phyloP scores from a whole-genome alignment of 2,888 invertebrate genomes.

The Cheilosia grossa region DNA sequence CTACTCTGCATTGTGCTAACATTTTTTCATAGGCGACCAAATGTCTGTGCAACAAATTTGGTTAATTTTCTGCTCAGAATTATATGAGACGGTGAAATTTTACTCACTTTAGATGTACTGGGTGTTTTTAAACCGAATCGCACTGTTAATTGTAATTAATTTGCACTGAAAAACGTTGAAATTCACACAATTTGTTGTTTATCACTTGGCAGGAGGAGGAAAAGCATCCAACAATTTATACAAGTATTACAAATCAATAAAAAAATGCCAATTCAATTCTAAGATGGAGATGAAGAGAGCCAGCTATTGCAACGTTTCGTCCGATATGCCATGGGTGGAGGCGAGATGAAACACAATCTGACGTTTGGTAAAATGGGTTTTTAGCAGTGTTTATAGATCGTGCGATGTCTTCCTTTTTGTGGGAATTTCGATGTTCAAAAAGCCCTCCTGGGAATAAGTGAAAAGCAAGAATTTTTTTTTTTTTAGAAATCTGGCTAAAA shows the following conservation, averaged over 20 bases:
- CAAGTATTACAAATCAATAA: slow-evolving; percentile 72
- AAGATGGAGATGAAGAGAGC: slow-evolving; percentile 67
- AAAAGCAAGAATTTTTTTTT: too few species aligned
- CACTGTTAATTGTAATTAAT: slow-evolving; percentile 46
- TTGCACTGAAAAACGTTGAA: slow-evolving; percentile 62
- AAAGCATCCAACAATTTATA: slow-evolving; percentile 71
- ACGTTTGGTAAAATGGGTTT: slow-evolving; percentile 45
- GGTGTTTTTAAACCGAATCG: slow-evolving; percentile 41
- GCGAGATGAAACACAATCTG: slow-evolving; percentile 45
- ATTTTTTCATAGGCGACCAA: slow-evolving; percentile 66
- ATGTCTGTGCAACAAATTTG: slow-evolving; percentile 64
- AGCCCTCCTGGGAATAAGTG: too few species aligned
- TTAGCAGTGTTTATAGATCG: not conserved
- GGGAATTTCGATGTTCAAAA: too few species aligned
- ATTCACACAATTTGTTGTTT: slow-evolving; percentile 66
- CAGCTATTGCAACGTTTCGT: not conserved
- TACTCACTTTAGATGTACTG: slow-evolving; percentile 64
- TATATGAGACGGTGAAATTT: slow-evolving; percentile 19
- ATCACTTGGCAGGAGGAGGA: slow-evolving; percentile 72
- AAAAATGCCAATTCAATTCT: slow-evolving; percentile 66
- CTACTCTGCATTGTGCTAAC: slow-evolving; percentile 45
- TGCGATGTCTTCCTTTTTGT: too few species aligned
- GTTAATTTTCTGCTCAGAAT: slow-evolving; percentile 48
- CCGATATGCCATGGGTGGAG: not conserved
- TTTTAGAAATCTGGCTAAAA: too few species aligned